A percentile compares a stretch with the other conserved stretches of the same genome.
phyloP scores from a whole-genome alignment of 2,888 invertebrate species.

The Andrena marginata region DNA sequence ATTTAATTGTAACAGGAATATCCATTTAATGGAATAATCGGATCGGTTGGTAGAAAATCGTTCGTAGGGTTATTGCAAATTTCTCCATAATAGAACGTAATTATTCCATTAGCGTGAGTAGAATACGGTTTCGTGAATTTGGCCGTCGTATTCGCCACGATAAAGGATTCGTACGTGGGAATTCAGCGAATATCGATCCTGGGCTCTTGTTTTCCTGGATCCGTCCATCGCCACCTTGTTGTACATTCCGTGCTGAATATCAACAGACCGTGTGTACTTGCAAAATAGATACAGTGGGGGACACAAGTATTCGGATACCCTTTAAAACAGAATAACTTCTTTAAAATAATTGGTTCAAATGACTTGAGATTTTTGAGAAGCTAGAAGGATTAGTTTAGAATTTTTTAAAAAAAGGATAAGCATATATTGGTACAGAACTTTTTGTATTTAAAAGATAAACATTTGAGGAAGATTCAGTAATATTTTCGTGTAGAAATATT shows the following conservation, averaged over 20 bases:
- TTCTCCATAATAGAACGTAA: conserved; percentile 8
- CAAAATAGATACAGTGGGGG: background rate
- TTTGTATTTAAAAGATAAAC: too few relatives aligned
- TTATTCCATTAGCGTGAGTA: conserved; percentile 43
- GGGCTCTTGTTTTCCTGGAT: background rate
- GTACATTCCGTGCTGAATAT: conserved; percentile 9
- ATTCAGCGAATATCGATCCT: conserved; percentile 40
- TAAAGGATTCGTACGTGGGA: conserved; percentile 44
- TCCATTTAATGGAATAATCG: background rate
- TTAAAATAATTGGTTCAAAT: too few relatives aligned
- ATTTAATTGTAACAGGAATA: background rate
- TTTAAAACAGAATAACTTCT: background rate
- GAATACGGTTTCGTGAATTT: conserved; percentile 29
- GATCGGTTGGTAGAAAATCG: conserved; percentile 1
- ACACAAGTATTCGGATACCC: too few relatives aligned
- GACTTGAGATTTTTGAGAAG: too few relatives aligned
- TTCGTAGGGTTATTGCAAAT: background rate
- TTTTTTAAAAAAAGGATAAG: too few relatives aligned
- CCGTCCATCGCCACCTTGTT: conserved; percentile 1
- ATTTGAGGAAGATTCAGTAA: too few relatives aligned
- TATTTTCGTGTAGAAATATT: too few relatives aligned
- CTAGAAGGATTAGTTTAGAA: too few relatives aligned
- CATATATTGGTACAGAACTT: too few relatives aligned
- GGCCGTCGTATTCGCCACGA: conserved; percentile 18
- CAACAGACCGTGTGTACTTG: background rate